Conservation (phyloP, 2,113 vertebrate genomes). For the Takifugu flavidus region DNA sequence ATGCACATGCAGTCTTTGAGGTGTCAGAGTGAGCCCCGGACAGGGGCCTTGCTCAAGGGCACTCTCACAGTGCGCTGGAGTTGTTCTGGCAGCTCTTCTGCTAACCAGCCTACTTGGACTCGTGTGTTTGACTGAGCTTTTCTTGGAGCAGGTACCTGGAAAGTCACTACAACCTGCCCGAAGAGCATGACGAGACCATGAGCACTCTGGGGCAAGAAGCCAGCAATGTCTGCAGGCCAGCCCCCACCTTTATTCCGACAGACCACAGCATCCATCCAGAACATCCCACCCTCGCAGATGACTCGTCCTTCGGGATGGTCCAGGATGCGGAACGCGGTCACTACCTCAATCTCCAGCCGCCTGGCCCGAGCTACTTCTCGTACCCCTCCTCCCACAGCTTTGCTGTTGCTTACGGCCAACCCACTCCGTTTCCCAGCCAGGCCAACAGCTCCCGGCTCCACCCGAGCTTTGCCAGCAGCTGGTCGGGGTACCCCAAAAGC, state of each 20-base stretch:
- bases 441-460: constrained; percentile 43
- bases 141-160: constrained; percentile 20
- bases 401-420: constrained; percentile 49
- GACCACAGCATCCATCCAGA: not conserved
- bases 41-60: too few relatives aligned
- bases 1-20: too few relatives aligned
- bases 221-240: not conserved
- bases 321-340: constrained; percentile 12
- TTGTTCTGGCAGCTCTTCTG: too few relatives aligned
- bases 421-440: constrained; percentile 71
- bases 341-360: not conserved
- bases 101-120: not conserved
- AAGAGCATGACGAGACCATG: constrained; percentile 78
- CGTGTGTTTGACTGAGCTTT: too few relatives aligned
- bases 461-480: constrained; percentile 53
- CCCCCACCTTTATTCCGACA: not conserved
- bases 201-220: constrained; percentile 36
- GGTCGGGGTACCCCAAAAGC: constrained; percentile 56
- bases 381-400: constrained; percentile 48
- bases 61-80: too few relatives aligned
- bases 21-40: too few relatives aligned
- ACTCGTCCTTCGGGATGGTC: constrained; percentile 8
- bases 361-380: constrained; percentile 25
- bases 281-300: not conserved
- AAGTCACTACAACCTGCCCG: constrained; percentile 58